Evolutionary conservation across 1,140 invertebrate genomes (phyloP).

Genomic region (Ridgeia piscesae): DNA sequence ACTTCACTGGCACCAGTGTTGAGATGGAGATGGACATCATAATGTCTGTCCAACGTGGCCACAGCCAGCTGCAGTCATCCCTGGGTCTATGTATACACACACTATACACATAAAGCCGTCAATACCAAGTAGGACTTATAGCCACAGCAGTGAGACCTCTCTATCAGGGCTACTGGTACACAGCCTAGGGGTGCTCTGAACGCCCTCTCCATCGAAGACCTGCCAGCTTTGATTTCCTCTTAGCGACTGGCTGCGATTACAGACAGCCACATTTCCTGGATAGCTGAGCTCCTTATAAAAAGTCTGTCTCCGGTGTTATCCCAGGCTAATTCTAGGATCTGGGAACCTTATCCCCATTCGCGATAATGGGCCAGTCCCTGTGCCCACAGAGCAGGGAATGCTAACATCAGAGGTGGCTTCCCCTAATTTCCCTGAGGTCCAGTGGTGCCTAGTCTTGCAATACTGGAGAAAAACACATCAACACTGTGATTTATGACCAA

Average conservation of each 20-base stretch:
- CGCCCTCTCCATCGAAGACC: neutral
- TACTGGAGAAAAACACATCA: neutral
- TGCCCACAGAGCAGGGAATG: neutral
- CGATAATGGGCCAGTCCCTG: neutral
- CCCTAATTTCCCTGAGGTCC: neutral
- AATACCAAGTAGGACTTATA: neutral
- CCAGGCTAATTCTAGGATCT: neutral
- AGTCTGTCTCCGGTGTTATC: neutral
- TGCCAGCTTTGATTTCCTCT: neutral
- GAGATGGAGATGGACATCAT: neutral
- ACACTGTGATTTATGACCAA: neutral
- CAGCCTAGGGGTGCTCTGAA: neutral
- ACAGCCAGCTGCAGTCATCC: neutral
- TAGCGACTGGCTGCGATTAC: neutral
- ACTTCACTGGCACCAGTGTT: neutral
- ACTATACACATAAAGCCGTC: neutral
- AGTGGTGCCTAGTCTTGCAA: neutral
- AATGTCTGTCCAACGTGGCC: neutral
- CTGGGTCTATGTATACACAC: neutral
- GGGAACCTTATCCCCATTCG: neutral
- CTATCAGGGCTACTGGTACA: neutral
- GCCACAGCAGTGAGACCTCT: neutral
- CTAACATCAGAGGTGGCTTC: neutral
- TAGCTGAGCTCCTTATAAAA: neutral
- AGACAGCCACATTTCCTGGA: neutral